phyloP scores from a whole-genome alignment of 2,888 invertebrate genomes.

The Arge pagana region DNA sequence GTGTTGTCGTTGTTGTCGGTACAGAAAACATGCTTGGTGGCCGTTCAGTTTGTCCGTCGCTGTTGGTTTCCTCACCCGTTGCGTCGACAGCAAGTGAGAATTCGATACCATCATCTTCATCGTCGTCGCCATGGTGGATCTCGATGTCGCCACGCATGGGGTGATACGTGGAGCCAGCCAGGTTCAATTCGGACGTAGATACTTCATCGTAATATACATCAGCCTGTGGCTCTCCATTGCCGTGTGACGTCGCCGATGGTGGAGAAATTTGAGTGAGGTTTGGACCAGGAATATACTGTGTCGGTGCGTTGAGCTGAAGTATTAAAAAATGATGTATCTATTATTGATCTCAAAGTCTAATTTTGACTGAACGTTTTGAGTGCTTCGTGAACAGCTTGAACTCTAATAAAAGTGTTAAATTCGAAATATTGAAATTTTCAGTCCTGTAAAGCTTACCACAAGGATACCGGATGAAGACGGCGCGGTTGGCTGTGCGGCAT shows the following conservation, averaged over 20 bases:
- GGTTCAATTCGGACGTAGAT: background rate
- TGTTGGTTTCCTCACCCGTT: slow-evolving; percentile 41
- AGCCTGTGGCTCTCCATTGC: slow-evolving; percentile 29
- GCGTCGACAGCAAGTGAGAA: slow-evolving; percentile 48
- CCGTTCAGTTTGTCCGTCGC: slow-evolving; percentile 47
- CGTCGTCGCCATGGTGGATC: slow-evolving; percentile 17
- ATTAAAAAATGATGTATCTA: too few relatives aligned
- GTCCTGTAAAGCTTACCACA: too few relatives aligned
- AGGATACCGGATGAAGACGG: too few relatives aligned
- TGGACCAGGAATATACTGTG: too few relatives aligned
- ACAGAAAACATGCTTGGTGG: slow-evolving; percentile 45
- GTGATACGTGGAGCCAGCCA: slow-evolving; percentile 7
- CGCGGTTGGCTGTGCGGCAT: too few relatives aligned
- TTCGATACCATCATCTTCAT: slow-evolving; percentile 37
- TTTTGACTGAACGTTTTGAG: too few relatives aligned
- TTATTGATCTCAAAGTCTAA: too few relatives aligned
- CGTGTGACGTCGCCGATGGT: slow-evolving; percentile 45
- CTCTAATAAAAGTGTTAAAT: too few relatives aligned
- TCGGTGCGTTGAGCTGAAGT: too few relatives aligned
- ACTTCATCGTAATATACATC: slow-evolving; percentile 17
- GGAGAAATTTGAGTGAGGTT: slow-evolving; percentile 44
- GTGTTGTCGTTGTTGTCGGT: slow-evolving; percentile 36
- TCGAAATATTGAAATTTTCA: too few relatives aligned
- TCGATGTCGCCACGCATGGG: slow-evolving; percentile 13
- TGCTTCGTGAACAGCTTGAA: too few relatives aligned